Percentiles rank a stretch among this genome's conserved stretches.
Conservation (phyloP, 2,888 invertebrate species). For the Ceraclea dissimilis region DNA sequence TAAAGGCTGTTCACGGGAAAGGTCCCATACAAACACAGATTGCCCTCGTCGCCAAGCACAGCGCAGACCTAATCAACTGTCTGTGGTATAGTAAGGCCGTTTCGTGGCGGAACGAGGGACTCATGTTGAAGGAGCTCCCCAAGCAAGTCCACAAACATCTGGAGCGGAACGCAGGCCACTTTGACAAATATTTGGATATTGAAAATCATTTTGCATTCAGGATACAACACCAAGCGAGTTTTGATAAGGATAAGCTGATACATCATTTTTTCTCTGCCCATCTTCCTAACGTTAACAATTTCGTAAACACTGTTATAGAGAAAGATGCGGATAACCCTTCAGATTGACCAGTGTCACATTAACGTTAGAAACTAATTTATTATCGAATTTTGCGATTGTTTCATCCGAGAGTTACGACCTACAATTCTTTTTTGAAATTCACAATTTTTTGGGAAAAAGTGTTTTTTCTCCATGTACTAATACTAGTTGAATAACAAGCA, state of each 20-base stretch:
- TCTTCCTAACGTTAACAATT: constrained; percentile 14
- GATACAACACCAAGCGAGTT: constrained; percentile 29
- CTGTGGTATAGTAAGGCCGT: constrained; percentile 36
- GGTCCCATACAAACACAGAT: constrained; percentile 17
- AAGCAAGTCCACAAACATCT: constrained; percentile 35
- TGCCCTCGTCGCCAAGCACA: constrained; percentile 12
- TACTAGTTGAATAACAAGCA: no score
- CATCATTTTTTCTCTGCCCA: constrained; percentile 7
- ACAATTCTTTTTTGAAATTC: no score
- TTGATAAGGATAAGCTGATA: constrained; percentile 7
- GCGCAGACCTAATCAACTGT: constrained; percentile 36
- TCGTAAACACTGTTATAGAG: constrained; percentile 12
- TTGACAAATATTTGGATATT: constrained; percentile 35
- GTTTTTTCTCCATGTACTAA: no score
- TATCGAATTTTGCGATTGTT: no score
- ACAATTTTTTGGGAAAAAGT: no score
- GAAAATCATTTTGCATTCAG: constrained; percentile 40
- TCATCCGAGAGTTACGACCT: no score
- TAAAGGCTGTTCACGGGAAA: constrained; percentile 13
- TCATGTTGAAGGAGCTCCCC: constrained; percentile 35
- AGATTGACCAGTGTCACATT: no score
- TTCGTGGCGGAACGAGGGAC: constrained; percentile 30
- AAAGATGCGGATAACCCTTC: neutral
- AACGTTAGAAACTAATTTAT: no score
- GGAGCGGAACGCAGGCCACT: constrained; percentile 29